Base-by-base conservation (phyloP, 2,888 invertebrate genomes). In the Spicauda simplicius region DNA sequence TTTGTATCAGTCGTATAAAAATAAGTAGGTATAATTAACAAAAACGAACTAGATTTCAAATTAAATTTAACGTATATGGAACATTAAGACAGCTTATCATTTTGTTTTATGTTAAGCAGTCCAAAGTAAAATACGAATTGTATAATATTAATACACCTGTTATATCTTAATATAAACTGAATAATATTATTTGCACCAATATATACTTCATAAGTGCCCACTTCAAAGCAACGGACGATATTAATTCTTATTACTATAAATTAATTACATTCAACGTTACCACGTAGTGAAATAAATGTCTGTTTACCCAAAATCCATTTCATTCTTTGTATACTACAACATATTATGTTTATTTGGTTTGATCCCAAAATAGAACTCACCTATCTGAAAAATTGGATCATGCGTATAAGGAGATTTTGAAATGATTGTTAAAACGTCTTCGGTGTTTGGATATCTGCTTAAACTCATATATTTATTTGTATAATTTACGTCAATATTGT, bases 301-400 rank as follows among this genome's bases (percentile, higher is more conserved):
- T 64, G 53, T 60, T 66, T 66, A 60, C 30, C 55, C 54, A 55
- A 60, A 45, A 66, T 48, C 60, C 54, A 48, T 45, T 41, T 5
- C 33, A 37, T 52, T 52, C 66, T 50, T 52, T 54, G 19, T 48
- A 12, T 58, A 58, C 61, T 50, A 41, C 45, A 58, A 18, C 50
- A 52, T 14, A 41, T 41, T 41, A 7, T 60, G 60, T 52, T 60
- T 60, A 60, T 25, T 33, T 18, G 57, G 57, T 52, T n/a, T 57
- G 8, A 30, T 30, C 57, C 58, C 41, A 58, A 64, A 52, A 64
- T 64, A 64, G 57, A 52, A 12, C 12, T 19, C 14, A 37, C 20
- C 20, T 50, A 52, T 57, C 25, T 33, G 2, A 14, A 37, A 20
- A 64, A 57, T 55, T 12, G 16, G 30, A 50, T 19, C 57, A 64